A percentile compares a stretch with the other conserved stretches of the same genome.
phyloP scores from a whole-genome alignment of 2,888 invertebrate species.

The Hedya salicella region DNA sequence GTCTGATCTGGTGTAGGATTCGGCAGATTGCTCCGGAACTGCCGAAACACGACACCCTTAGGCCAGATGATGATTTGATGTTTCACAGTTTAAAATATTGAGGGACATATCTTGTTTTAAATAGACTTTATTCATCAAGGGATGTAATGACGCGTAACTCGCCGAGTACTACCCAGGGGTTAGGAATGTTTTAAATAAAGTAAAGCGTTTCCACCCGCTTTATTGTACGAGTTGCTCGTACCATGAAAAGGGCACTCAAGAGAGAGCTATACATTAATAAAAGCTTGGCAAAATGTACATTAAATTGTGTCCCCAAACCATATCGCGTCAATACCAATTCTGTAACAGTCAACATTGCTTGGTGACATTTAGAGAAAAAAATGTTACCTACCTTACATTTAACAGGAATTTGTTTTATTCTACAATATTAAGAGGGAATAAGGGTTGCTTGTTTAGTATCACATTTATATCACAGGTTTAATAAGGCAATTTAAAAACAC shows the following conservation, averaged over 20 bases:
- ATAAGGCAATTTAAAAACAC: too few species aligned
- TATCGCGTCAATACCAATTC: conserved; percentile 18
- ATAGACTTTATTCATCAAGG: background rate
- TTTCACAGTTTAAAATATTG: too few species aligned
- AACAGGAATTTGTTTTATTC: background rate
- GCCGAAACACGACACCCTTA: too few species aligned
- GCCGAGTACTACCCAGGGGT: conserved; percentile 4
- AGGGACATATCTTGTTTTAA: too few species aligned
- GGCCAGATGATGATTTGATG: too few species aligned
- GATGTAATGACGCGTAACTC: conserved; percentile 8
- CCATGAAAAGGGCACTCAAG: conserved; percentile 46
- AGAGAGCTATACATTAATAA: conserved; percentile 45
- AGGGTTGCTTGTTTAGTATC: too few species aligned
- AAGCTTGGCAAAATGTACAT: conserved; percentile 29
- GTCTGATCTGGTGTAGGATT: too few species aligned
- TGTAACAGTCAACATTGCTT: conserved; percentile 13
- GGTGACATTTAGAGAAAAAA: conserved; percentile 10
- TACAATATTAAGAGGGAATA: too few species aligned
- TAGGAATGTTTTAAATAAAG: conserved; percentile 34
- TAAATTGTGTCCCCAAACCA: conserved; percentile 20
- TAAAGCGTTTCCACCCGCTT: conserved; percentile 23
- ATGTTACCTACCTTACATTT: background rate
- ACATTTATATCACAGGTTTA: too few species aligned
- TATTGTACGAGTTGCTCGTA: conserved; percentile 38
- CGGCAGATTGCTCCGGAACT: too few species aligned